A percentile compares a stretch with the other conserved stretches of the same genome.
phyloP scores from a whole-genome alignment of 1,140 invertebrate species.

The Goniozus legneri region DNA sequence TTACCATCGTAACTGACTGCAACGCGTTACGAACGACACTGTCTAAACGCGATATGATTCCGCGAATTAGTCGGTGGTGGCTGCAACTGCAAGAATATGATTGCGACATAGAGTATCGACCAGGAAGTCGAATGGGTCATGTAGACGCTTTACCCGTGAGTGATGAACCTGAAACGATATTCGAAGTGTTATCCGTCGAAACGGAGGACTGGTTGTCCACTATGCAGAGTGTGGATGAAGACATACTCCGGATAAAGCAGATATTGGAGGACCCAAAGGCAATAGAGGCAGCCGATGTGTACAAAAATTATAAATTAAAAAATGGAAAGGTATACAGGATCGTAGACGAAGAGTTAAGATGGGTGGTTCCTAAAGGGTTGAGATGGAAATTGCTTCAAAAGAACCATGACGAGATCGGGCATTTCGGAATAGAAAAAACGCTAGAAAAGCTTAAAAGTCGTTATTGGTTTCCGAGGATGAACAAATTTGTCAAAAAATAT shows the following conservation, averaged over 20 bases:
- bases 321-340: not conserved
- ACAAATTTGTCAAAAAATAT: conserved; percentile 29
- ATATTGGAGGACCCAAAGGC: not conserved
- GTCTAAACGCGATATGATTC: conserved; percentile 34
- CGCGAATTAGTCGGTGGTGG: conserved; percentile 38
- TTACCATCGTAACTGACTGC: conserved; percentile 27
- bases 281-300: not conserved
- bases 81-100: conserved; percentile 30
- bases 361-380: conserved; percentile 32
- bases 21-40: conserved; percentile 32
- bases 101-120: conserved; percentile 17
- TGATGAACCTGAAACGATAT: not conserved
- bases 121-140: not conserved
- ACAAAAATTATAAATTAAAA: not conserved
- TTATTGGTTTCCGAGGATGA: conserved; percentile 39
- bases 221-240: not conserved
- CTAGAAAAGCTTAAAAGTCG: conserved; percentile 19
- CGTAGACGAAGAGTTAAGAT: conserved; percentile 1
- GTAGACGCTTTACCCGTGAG: not conserved
- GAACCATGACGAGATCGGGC: conserved; percentile 36
- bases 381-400: conserved; percentile 28
- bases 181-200: not conserved
- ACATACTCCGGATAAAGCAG: not conserved
- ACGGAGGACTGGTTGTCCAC: not conserved
- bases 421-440: conserved; percentile 28